Evolutionary conservation across 2,797 vertebrate species (phyloP).

Genomic region (Heliangelus exortis): DNA sequence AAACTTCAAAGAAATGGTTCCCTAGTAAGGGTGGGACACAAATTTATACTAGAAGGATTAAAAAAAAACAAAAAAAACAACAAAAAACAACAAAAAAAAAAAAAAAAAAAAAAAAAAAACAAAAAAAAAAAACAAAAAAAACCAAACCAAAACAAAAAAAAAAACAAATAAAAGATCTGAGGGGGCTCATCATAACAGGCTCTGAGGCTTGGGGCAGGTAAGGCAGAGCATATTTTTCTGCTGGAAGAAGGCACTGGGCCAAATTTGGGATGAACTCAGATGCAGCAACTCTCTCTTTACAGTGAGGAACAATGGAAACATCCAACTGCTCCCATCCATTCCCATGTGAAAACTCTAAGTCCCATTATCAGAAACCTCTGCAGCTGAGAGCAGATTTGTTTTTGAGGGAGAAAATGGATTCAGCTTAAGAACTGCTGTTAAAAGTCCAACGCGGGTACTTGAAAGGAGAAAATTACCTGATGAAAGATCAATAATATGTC

Average conservation of each 20-base stretch:
- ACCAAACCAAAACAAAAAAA: neutral
- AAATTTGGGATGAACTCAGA: neutral
- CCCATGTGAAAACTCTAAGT: neutral
- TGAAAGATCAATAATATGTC: constrained; percentile 62
- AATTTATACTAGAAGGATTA: neutral
- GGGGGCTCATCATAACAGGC: neutral
- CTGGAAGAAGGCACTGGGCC: neutral
- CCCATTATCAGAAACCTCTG: neutral
- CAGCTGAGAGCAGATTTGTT: constrained; percentile 21
- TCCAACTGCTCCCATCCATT: neutral
- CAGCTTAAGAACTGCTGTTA: neutral
- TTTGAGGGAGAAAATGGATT: constrained; percentile 12
- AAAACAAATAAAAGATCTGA: neutral
- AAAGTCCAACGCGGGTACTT: neutral
- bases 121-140: too few relatives aligned
- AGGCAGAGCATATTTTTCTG: neutral
- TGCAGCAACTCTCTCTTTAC: neutral
- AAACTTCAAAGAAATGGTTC: neutral
- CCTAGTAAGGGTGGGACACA: neutral
- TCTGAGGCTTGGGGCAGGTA: neutral
- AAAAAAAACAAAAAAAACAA: neutral
- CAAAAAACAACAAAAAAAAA: too few relatives aligned
- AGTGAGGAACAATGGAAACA: constrained; percentile 6
- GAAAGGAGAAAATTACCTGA: constrained; percentile 52
- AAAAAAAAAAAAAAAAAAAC: too few relatives aligned